These are phyloP conservation scores for Ichneumoninae sp. DNA, from an alignment of 2,888 invertebrate genomes.

Conservation along the genomic window DNA sequence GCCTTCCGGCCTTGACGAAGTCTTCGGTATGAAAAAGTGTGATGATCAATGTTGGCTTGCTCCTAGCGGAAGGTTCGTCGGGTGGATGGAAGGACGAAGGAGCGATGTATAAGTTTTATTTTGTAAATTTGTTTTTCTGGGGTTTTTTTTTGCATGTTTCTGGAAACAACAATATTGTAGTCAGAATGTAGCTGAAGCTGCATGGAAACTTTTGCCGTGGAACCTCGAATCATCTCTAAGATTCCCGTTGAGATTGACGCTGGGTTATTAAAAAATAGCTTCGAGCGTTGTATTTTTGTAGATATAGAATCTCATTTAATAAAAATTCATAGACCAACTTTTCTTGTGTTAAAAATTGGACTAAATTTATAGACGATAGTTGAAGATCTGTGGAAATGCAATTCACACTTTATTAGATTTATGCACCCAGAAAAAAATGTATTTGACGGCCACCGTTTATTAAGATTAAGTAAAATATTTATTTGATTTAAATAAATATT, in stretches of 20 bases:
- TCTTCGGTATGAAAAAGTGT: not conserved
- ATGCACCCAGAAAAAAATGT: no score
- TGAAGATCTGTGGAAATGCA: not conserved
- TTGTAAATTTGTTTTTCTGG: not conserved
- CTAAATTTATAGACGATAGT: not conserved
- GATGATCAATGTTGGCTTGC: not conserved
- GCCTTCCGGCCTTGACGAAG: not conserved
- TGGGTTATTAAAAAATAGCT: not conserved
- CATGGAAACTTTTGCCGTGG: not conserved
- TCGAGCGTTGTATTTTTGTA: not conserved
- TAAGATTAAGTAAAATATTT: no score
- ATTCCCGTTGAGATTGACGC: not conserved
- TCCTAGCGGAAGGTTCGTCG: not conserved
- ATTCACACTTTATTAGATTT: not conserved
- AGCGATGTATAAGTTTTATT: not conserved
- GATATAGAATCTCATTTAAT: not conserved
- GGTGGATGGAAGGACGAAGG: not conserved
- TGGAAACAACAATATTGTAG: not conserved
- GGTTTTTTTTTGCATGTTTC: not conserved
- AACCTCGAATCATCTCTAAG: not conserved
- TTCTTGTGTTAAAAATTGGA: not conserved
- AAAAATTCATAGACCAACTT: not conserved
- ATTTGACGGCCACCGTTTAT: no score
- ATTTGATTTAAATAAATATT: no score
- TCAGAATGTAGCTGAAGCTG: not conserved